Percentiles rank a stretch among this genome's conserved stretches.
These are phyloP conservation scores for Tetramorium alpestre DNA, from an alignment of 1,140 invertebrate genomes.

Conservation along the genomic window DNA sequence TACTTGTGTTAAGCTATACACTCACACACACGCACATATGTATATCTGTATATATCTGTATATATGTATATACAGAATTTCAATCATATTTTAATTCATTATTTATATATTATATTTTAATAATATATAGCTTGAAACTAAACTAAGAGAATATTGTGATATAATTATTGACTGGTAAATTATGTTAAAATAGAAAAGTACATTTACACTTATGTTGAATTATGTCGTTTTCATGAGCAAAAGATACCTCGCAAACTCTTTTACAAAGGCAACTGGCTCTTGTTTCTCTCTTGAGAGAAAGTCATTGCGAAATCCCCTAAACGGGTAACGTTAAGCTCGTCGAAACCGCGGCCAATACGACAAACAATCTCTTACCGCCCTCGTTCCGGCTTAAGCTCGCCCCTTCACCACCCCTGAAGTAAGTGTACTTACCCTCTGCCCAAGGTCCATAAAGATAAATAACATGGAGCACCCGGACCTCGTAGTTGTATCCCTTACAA, in stretches of 20 bases:
- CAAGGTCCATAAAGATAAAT: conserved; percentile 86
- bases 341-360: conserved; percentile 82
- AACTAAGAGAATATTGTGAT: neutral
- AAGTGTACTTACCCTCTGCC: conserved; percentile 86
- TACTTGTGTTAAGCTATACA: neutral
- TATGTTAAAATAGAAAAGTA: neutral
- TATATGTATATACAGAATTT: neutral
- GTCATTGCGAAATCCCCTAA: conserved; percentile 67
- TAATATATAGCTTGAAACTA: neutral
- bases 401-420: conserved; percentile 73
- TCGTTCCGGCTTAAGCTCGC: conserved; percentile 79
- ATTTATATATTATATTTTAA: neutral
- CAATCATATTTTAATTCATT: neutral
- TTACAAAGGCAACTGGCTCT: neutral
- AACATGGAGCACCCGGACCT: conserved; percentile 77
- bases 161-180: conserved; percentile 2
- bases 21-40: too few species aligned
- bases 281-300: conserved; percentile 19
- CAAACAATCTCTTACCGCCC: conserved; percentile 84
- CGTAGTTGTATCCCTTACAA: conserved; percentile 67
- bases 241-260: neutral
- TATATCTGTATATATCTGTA: too few species aligned
- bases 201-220: conserved; percentile 66
- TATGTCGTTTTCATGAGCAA: neutral
- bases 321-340: conserved; percentile 77